Evolutionary conservation across 2,888 invertebrate species (phyloP), one percentile per base, ranked within the genome.

Genomic region (Atethmia centrago): DNA sequence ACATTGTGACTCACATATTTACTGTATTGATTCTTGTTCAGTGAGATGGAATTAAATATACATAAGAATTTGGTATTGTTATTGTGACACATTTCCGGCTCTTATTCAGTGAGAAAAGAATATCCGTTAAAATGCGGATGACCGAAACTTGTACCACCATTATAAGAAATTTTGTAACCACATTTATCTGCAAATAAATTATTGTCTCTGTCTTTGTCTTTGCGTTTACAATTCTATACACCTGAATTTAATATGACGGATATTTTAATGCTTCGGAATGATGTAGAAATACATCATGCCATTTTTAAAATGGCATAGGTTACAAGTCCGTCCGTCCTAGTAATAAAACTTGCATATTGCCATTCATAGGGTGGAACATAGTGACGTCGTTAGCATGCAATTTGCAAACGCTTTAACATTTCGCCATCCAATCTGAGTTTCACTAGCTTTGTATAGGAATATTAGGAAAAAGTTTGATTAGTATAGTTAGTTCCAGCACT

Each of bases 261-360:
- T 55, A 40, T n/a, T 28, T n/a, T 40, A 68, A 70, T 25, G 19
- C 7, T 55, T 19, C 8, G 19, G 25, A 25, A 25, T 16, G 21
- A 31, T 25, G 1, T n/a, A 31, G 12, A 49, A 40, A 40, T 19
- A 49, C 16, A 25, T n/a, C 14, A 56, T 45, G 40, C 16, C 28
- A n/a, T 62, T 62, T 62, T 55, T 25, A 7, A 36, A 74, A 61
- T 55, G 36, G 8, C 25, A 16, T 10, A 19, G 19, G 36, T 45
- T 51, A 56, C 65, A 36, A 40, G 21, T 21, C 21, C 31, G 40
- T 19, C 28, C 31, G 21, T 47, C 16, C 28, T 55, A 21, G 55
- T 61, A n/a, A 71, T 80, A 65, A 71, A 82, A 80, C 59, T 65
- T 83, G 71, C 78, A 80, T 61, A 40, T 19, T 59, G 51, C 63